These are phyloP conservation scores for Melanerpes aurifrons DNA, from an alignment of 2,113 vertebrate genomes.

Conservation along the genomic window DNA sequence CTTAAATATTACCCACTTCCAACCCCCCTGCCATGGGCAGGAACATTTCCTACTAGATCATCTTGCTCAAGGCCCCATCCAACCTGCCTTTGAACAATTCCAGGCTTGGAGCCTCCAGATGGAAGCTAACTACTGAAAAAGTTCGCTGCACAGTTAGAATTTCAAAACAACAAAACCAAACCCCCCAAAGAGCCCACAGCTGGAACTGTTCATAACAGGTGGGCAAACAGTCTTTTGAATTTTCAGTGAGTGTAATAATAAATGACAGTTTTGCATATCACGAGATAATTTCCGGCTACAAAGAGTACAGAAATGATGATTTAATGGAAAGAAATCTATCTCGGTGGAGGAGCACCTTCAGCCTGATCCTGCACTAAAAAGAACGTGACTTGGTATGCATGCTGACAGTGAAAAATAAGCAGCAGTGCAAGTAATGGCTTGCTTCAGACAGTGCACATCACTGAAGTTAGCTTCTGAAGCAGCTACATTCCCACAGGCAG, in stretches of 20 bases:
- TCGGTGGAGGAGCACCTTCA: neutral
- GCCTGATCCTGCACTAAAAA: neutral
- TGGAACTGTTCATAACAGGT: neutral
- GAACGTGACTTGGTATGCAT: neutral
- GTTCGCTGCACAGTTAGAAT: neutral
- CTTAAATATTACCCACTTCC: no score
- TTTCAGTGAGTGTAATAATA: neutral
- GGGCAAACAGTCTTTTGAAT: neutral
- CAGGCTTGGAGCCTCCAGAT: no score
- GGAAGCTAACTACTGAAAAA: neutral
- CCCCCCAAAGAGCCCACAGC: neutral
- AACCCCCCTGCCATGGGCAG: no score
- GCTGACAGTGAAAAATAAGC: neutral
- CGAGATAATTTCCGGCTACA: neutral
- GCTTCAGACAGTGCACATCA: neutral
- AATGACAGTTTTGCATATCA: neutral
- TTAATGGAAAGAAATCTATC: neutral
- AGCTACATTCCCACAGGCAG: neutral
- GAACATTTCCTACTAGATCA: no score
- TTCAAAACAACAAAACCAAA: neutral
- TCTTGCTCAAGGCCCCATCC: no score
- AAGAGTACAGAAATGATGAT: neutral
- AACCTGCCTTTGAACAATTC: no score
- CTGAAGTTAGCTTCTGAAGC: neutral
- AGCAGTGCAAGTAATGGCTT: conserved; percentile 11